Evolutionary conservation across 2,888 invertebrate species (phyloP).

Genomic region (Phengaris alcon): DNA sequence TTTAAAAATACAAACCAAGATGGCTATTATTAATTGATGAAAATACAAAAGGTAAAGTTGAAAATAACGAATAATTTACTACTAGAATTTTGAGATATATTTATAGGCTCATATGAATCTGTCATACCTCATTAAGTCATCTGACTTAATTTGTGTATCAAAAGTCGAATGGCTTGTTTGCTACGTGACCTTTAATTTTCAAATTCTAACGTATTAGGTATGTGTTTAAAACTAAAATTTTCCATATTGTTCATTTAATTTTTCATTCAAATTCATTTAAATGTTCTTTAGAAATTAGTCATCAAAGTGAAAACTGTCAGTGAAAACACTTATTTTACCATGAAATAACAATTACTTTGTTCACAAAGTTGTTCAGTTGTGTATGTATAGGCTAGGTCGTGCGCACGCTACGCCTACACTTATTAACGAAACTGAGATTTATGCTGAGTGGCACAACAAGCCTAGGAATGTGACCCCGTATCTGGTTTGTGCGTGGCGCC

Average conservation of each 20-base stretch:
- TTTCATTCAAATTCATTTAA: neutral
- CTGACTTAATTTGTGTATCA: neutral
- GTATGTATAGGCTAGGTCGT: constrained; percentile 58
- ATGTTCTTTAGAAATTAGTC: neutral
- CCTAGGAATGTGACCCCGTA: constrained; percentile 69
- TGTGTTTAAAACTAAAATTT: neutral
- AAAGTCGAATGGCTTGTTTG: neutral
- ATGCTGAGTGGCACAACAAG: constrained; percentile 72
- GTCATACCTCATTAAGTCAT: neutral
- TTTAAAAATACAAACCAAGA: neutral
- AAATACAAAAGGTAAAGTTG: no score
- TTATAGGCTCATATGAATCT: no score
- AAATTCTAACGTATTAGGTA: neutral
- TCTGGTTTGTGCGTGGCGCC: constrained; percentile 34
- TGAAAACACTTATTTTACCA: neutral
- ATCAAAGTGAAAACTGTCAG: neutral
- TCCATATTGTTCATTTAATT: neutral
- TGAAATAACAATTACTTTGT: constrained; percentile 6
- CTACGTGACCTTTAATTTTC: neutral
- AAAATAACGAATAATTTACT: no score
- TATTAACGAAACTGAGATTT: constrained; percentile 73
- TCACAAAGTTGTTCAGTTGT: constrained; percentile 45
- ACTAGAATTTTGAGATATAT: no score
- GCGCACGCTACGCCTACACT: constrained; percentile 70
- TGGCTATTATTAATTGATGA: no score